Percentiles rank a stretch among this genome's conserved stretches.
Conservation (phyloP, 2,113 vertebrate species). For the Salvelinus namaycush region DNA sequence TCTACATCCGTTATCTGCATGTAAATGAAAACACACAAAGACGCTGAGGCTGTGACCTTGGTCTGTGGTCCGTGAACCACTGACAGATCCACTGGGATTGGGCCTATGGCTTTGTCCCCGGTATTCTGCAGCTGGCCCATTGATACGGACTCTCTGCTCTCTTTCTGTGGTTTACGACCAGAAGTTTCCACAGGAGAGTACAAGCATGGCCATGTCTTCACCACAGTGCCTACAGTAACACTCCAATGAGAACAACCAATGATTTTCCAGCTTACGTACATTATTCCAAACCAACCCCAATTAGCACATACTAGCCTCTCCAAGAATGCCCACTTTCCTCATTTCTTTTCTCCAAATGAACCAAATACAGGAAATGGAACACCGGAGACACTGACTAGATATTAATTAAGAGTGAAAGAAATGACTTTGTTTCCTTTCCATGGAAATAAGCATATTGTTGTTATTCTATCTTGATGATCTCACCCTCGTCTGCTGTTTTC, state of each 20-base stretch:
- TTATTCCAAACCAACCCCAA: conserved; percentile 32
- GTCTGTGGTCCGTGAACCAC: conserved; percentile 24
- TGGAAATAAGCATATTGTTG: conserved; percentile 41
- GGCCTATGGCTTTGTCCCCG: conserved; percentile 42
- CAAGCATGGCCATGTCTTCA: conserved; percentile 38
- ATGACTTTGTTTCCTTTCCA: conserved; percentile 34
- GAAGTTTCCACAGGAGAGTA: conserved; percentile 51
- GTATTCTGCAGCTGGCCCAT: conserved; percentile 32
- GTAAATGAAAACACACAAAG: conserved; percentile 41
- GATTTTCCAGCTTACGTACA: conserved; percentile 36
- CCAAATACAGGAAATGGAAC: conserved; percentile 14
- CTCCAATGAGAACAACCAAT: conserved; percentile 55
- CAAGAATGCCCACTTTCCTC: background rate
- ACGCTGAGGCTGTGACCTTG: conserved; percentile 53
- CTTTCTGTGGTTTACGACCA: conserved; percentile 39
- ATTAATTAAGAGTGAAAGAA: conserved; percentile 35
- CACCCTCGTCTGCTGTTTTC: conserved; percentile 27
- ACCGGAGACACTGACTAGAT: conserved; percentile 17
- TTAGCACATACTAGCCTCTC: conserved; percentile 26
- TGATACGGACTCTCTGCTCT: conserved; percentile 24
- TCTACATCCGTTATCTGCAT: conserved; percentile 52
- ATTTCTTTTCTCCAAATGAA: background rate
- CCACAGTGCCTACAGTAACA: conserved; percentile 44
- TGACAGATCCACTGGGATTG: conserved; percentile 46
- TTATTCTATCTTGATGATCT: conserved; percentile 23